phyloP scores from a whole-genome alignment of 2,888 invertebrate genomes.

The Orgyia antiqua region DNA sequence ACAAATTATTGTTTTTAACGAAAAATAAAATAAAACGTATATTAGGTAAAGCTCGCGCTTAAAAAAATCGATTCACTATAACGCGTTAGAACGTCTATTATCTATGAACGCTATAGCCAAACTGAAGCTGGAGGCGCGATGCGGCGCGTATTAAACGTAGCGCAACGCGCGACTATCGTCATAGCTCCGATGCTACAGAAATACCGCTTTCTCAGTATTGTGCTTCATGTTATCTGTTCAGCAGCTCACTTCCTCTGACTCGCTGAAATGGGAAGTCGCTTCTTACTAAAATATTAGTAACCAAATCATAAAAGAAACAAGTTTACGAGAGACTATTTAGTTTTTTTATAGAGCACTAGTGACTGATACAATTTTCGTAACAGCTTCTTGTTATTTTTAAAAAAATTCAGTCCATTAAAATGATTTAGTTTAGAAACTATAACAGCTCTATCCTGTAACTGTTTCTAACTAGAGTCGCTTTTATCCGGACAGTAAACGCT shows the following conservation, averaged over 20 bases:
- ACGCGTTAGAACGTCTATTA: conserved; percentile 43
- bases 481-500: conserved; percentile 9
- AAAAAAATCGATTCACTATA: conserved; percentile 17
- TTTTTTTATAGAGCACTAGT: too few species aligned
- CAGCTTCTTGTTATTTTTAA: background rate
- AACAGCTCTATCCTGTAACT: background rate
- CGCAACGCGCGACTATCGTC: conserved; percentile 32
- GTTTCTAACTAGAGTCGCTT: conserved; percentile 8
- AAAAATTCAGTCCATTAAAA: too few species aligned
- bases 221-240: conserved; percentile 32
- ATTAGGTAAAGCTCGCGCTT: conserved; percentile 16
- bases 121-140: conserved; percentile 46
- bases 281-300: conserved; percentile 16
- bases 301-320: too few species aligned
- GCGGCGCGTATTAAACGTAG: conserved; percentile 31
- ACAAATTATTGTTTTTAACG: too few species aligned
- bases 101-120: conserved; percentile 53
- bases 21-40: too few species aligned
- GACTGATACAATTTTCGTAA: too few species aligned
- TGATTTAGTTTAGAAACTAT: background rate
- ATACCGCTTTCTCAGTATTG: conserved; percentile 52
- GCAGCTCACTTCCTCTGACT: conserved; percentile 31
- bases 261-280: conserved; percentile 17
- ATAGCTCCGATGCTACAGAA: conserved; percentile 34
- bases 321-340: too few species aligned